Base-by-base conservation (phyloP, 2,113 vertebrate genomes). In the Silurus asotus region DNA sequence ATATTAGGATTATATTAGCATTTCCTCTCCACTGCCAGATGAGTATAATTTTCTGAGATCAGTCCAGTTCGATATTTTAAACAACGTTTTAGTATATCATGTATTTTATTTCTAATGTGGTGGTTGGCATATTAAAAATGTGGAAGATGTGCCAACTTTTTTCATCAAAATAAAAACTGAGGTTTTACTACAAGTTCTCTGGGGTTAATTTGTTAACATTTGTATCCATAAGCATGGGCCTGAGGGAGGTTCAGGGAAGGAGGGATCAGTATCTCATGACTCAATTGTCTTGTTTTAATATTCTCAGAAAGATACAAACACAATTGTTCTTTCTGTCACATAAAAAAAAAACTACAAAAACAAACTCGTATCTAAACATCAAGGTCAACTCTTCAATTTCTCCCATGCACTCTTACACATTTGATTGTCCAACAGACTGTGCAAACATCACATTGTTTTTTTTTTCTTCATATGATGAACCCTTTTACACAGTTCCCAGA, bases 401-500 rank as follows among this genome's bases (percentile, higher is more conserved):
- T 53, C 4, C 25, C 49, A 55, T 58, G 67, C n/a, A 69, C 58
- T 79, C 78, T 55, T 59, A 87, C 82, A 88, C 64, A 15, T 75
- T 64, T 20, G 55, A 51, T 25, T 64, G 75, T 77, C 84, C 69
- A 14, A 59, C 17, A 61, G 77, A 28, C 25, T 88, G 72, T 82
- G 72, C 11, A 59, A 25, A 9, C 37, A 48, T 56, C 75, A 8
- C 13, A 0, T 4, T 56, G 17, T 56, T 48, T 14, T 37, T 55
- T 6, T 2, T 1, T 6, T 6, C 4, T 3, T 4, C 5, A 19
- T 62, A 64, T 64, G 56, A 58, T 74, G 17, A 55, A 83, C 61
- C 56, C 67, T 79, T 87, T 84, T 67, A 61, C 84, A 74, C 20
- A 9, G 81, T 81, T 88, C 83, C 75, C 81, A 83, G 79, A 64